A percentile compares a stretch with the other conserved stretches of the same genome.
Conservation (phyloP, 2,888 invertebrate genomes). For the Anthrax anthrax region DNA sequence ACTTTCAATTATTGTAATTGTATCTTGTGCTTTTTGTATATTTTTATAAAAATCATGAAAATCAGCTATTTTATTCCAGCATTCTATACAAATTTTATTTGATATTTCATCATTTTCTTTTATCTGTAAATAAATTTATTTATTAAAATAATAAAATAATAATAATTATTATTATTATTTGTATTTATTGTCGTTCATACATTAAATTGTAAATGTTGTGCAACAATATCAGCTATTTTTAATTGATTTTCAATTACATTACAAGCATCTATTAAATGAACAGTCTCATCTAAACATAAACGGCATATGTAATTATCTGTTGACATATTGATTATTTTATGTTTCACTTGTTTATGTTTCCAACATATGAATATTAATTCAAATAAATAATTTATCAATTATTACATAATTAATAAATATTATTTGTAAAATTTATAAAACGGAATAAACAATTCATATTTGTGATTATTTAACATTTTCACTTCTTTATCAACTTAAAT, state of each 20-base stretch:
- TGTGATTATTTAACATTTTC: no score
- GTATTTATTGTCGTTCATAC: background rate
- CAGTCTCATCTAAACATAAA: conserved; percentile 7
- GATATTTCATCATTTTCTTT: conserved; percentile 7
- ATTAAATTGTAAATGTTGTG: conserved; percentile 8
- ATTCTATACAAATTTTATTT: conserved; percentile 8
- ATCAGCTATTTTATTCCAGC: conserved; percentile 8
- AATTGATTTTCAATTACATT: conserved; percentile 4
- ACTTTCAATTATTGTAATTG: conserved; percentile 5
- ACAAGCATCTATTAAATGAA: conserved; percentile 6
- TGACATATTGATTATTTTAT: no score
- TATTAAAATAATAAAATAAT: background rate
- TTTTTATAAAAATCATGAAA: conserved; percentile 7
- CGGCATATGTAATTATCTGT: conserved; percentile 3
- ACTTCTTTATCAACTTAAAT: no score
- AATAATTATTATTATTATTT: no score
- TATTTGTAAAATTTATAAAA: no score
- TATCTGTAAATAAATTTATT: conserved; percentile 2
- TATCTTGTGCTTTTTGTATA: conserved; percentile 7
- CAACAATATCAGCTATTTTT: conserved; percentile 5
- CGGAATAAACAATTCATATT: no score
- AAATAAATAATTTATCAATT: no score
- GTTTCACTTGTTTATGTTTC: no score
- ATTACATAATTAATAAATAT: no score
- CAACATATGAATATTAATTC: no score